Evolutionary conservation across 1,140 invertebrate genomes (phyloP).

Genomic region (Hypothenemus hampei): DNA sequence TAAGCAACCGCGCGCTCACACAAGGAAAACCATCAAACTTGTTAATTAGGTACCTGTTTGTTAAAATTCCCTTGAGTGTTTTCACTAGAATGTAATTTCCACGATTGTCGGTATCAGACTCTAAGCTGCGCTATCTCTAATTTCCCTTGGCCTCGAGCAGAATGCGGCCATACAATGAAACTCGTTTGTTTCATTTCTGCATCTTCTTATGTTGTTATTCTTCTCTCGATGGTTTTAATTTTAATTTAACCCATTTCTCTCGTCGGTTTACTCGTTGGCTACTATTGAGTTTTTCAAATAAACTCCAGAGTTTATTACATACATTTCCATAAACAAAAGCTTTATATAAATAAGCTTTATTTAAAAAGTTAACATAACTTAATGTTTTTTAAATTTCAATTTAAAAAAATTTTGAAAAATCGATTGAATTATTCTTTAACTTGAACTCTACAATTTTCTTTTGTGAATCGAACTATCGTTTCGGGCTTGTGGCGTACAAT

Average conservation of each 20-base stretch:
- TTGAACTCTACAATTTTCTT: no score
- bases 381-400: no score
- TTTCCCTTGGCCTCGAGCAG: constrained; percentile 35
- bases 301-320: no score
- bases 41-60: constrained; percentile 47
- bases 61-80: constrained; percentile 45
- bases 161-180: constrained; percentile 28
- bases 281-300: background rate
- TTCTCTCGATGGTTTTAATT: constrained; percentile 13
- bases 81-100: constrained; percentile 43
- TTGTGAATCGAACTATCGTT: no score
- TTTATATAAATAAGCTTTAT: no score
- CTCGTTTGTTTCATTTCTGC: constrained; percentile 22
- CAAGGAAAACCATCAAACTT: constrained; percentile 46
- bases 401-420: no score
- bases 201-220: constrained; percentile 8
- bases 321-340: no score
- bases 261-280: background rate
- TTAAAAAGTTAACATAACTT: no score
- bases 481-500: no score
- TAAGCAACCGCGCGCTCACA: constrained; percentile 8
- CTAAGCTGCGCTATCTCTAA: constrained; percentile 38
- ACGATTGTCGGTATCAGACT: constrained; percentile 45
- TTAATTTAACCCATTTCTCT: constrained; percentile 17
- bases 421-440: no score